phyloP scores from a whole-genome alignment of 1,140 invertebrate species.

The Drosophila lini region DNA sequence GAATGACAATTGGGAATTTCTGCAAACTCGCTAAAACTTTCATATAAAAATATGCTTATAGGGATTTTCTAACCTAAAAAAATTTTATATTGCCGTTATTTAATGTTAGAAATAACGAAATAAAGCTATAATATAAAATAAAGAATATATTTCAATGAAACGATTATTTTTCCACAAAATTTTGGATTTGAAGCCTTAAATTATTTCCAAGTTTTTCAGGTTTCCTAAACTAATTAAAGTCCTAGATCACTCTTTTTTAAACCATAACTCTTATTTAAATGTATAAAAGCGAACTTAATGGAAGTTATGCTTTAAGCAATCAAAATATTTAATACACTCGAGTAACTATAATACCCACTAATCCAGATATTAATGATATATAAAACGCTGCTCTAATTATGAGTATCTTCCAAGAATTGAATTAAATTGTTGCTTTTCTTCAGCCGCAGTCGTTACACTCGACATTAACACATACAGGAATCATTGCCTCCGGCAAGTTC shows the following conservation, averaged over 20 bases:
- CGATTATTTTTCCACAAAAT: too few relatives aligned
- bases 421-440: slow-evolving; percentile 35
- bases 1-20: not conserved
- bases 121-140: too few relatives aligned
- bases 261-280: not conserved
- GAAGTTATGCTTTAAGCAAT: not conserved
- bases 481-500: slow-evolving; percentile 51
- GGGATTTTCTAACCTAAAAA: not conserved
- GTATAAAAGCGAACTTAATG: not conserved
- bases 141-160: too few relatives aligned
- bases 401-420: slow-evolving; percentile 27
- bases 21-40: not conserved
- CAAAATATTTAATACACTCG: slow-evolving; percentile 1
- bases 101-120: too few relatives aligned
- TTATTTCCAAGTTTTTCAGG: too few relatives aligned
- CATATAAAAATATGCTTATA: not conserved
- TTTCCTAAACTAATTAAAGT: not conserved
- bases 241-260: not conserved
- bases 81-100: not conserved
- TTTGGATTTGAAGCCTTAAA: too few relatives aligned
- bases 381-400: slow-evolving; percentile 15
- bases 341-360: slow-evolving; percentile 1
- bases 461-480: slow-evolving; percentile 34
- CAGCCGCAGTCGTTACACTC: slow-evolving; percentile 17
- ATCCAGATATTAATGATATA: slow-evolving; percentile 9